Conservation (phyloP, 2,113 vertebrate species). For the Plecturocebus donacophilus region DNA sequence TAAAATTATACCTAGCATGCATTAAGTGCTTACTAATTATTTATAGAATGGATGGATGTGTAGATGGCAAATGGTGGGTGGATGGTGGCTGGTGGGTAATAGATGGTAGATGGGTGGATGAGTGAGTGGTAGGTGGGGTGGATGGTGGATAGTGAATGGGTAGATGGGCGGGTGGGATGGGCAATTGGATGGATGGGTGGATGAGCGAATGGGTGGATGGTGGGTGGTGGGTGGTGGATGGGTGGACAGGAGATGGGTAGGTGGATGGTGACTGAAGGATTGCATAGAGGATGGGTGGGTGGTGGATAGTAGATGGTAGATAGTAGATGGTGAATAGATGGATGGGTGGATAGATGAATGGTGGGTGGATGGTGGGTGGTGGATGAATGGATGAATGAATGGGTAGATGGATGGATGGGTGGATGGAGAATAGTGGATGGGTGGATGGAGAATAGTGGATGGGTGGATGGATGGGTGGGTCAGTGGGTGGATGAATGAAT, state of each 20-base stretch:
- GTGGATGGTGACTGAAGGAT: background rate
- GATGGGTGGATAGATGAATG: background rate
- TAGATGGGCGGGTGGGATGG: background rate
- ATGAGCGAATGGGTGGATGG: background rate
- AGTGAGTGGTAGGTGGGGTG: too few species aligned
- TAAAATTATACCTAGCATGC: background rate
- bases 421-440: background rate
- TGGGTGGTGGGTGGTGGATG: background rate
- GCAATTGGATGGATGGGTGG: too few species aligned
- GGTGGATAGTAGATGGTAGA: background rate
- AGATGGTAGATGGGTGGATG: background rate
- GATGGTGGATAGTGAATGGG: fast-evolving
- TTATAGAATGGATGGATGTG: background rate
- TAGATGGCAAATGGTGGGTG: background rate
- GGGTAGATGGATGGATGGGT: background rate
- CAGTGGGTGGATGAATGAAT: background rate
- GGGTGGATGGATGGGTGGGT: background rate
- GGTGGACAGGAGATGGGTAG: background rate
- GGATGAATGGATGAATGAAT: too few species aligned
- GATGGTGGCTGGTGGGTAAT: too few species aligned
- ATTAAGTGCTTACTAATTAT: background rate
- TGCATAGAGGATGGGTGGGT: too few species aligned
- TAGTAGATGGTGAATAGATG: too few species aligned
- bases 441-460: background rate
- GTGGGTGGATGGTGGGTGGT: background rate